A percentile compares a stretch with the other conserved stretches of the same genome.
Conservation (phyloP, 2,113 vertebrate genomes). For the Ranitomeya imitator region DNA sequence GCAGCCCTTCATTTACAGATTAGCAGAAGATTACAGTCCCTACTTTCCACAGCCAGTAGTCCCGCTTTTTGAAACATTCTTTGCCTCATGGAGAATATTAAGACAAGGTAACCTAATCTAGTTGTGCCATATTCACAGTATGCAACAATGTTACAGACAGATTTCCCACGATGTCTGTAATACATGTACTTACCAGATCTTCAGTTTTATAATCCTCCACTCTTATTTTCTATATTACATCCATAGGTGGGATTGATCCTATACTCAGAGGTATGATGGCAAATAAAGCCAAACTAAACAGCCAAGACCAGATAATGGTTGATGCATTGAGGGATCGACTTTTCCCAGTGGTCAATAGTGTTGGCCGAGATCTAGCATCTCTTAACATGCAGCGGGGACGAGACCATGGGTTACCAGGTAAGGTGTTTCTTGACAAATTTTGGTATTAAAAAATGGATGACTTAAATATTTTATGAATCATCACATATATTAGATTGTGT, state of each 20-base stretch:
- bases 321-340: constrained; percentile 78
- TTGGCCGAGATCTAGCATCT: constrained; percentile 75
- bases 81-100: constrained; percentile 81
- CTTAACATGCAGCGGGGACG: constrained; percentile 81
- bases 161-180: too few relatives aligned
- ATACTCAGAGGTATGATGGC: constrained; percentile 75
- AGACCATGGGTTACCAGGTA: constrained; percentile 82
- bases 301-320: constrained; percentile 78
- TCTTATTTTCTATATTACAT: neutral
- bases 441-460: neutral
- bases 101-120: constrained; percentile 73
- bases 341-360: constrained; percentile 70
- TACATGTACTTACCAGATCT: too few relatives aligned
- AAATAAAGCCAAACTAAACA: constrained; percentile 77
- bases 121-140: neutral
- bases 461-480: too few relatives aligned
- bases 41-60: constrained; percentile 65
- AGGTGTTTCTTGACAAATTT: neutral
- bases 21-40: constrained; percentile 71
- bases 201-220: too few relatives aligned
- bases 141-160: too few relatives aligned
- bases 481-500: too few relatives aligned
- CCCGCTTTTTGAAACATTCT: constrained; percentile 75
- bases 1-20: constrained; percentile 74
- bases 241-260: constrained; percentile 80